A percentile compares a stretch with the other conserved stretches of the same genome.
phyloP scores from a whole-genome alignment of 2,797 vertebrate species.

The Staurois parvus region DNA sequence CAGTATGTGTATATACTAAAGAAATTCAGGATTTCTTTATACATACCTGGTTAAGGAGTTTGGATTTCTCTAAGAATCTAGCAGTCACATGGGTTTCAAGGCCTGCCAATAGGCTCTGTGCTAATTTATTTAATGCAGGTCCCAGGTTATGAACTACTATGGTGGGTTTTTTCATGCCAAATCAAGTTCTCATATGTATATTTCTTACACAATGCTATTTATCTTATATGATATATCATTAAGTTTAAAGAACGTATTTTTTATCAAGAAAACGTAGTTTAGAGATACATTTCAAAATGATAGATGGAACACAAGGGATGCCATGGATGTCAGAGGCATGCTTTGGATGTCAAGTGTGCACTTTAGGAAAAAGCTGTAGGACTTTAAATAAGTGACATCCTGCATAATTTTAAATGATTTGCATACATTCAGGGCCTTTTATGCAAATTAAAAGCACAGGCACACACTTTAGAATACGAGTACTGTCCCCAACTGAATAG shows the following conservation, averaged over 20 bases:
- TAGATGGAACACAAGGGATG: constrained; percentile 1
- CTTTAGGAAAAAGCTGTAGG: constrained; percentile 48
- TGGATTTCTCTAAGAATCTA: too few species aligned
- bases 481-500: constrained; percentile 31
- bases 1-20: too few species aligned
- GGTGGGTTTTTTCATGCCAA: not conserved
- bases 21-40: too few species aligned
- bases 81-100: too few species aligned
- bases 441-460: constrained; percentile 49
- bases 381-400: constrained; percentile 36
- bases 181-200: not conserved
- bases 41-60: too few species aligned
- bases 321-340: constrained; percentile 24
- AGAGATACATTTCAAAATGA: not conserved
- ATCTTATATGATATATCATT: not conserved
- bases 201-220: not conserved
- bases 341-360: constrained; percentile 50
- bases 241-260: not conserved
- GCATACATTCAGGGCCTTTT: constrained; percentile 53
- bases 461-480: constrained; percentile 23
- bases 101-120: too few species aligned
- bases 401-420: constrained; percentile 56
- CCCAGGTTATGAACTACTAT: too few species aligned
- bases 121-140: too few species aligned
- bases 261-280: not conserved